Conservation (phyloP, 2,888 invertebrate genomes). For the Amiota mariae region DNA sequence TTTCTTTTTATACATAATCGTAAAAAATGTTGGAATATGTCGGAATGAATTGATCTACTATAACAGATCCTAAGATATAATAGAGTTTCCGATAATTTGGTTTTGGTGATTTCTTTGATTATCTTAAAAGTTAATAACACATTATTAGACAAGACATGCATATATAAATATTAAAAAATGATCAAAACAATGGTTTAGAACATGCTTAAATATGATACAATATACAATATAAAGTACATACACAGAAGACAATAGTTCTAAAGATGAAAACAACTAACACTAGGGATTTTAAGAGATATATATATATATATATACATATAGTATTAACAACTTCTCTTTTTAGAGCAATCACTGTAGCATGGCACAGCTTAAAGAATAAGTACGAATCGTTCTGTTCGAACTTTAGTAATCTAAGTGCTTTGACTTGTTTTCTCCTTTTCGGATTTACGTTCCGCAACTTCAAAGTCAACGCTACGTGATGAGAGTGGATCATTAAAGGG, state of each 20-base stretch:
- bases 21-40: constrained; percentile 21
- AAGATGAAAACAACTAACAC: not conserved
- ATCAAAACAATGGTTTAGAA: not conserved
- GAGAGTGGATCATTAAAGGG: constrained; percentile 79
- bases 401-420: constrained; percentile 14
- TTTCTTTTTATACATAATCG: constrained; percentile 2
- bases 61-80: not conserved
- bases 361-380: constrained; percentile 15
- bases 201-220: constrained; percentile 20
- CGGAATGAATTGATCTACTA: constrained; percentile 8
- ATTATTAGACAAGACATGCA: constrained; percentile 26
- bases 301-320: not conserved
- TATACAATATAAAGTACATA: constrained; percentile 6
- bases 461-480: constrained; percentile 16
- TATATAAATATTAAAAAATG: not conserved
- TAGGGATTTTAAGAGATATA: too few species aligned
- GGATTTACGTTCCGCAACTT: constrained; percentile 29
- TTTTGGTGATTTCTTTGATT: constrained; percentile 2
- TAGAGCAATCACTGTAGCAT: constrained; percentile 20
- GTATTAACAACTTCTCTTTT: constrained; percentile 22
- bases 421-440: constrained; percentile 22
- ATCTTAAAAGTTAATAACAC: constrained; percentile 28
- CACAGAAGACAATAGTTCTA: not conserved
- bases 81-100: not conserved
- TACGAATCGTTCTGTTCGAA: not conserved